phyloP scores from a whole-genome alignment of 2,797 vertebrate genomes.

The Hapalemur alaotrensis region DNA sequence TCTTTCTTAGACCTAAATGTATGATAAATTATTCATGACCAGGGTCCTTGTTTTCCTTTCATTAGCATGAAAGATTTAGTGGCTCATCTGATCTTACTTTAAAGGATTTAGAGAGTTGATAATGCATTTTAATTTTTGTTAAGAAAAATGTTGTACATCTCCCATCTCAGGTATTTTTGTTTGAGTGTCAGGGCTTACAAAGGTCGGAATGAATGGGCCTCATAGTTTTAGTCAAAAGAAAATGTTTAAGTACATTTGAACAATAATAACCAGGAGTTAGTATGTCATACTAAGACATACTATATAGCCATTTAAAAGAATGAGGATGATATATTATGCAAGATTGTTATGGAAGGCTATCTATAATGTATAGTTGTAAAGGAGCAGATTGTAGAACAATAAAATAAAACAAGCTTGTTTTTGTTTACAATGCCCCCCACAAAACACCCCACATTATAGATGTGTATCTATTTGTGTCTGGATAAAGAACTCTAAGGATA shows the following conservation, averaged over 20 bases:
- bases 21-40: conserved; percentile 19
- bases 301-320: conserved; percentile 8
- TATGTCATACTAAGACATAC: background rate
- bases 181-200: background rate
- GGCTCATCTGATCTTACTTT: background rate
- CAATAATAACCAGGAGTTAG: background rate
- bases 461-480: background rate
- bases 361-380: background rate
- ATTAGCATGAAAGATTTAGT: conserved; percentile 46
- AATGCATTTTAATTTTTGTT: conserved; percentile 55
- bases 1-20: background rate
- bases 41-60: conserved; percentile 41
- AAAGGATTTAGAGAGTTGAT: conserved; percentile 31
- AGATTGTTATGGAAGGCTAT: background rate
- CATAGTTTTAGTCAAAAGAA: conserved; percentile 11
- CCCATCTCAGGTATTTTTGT: background rate
- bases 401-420: conserved; percentile 15
- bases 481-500: background rate
- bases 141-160: conserved; percentile 18
- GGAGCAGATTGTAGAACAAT: background rate
- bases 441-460: background rate
- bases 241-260: conserved; percentile 22
- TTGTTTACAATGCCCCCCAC: background rate
- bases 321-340: background rate
- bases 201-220: background rate